Conservation (phyloP, 2,113 vertebrate genomes). For the Cisticola juncidis region DNA sequence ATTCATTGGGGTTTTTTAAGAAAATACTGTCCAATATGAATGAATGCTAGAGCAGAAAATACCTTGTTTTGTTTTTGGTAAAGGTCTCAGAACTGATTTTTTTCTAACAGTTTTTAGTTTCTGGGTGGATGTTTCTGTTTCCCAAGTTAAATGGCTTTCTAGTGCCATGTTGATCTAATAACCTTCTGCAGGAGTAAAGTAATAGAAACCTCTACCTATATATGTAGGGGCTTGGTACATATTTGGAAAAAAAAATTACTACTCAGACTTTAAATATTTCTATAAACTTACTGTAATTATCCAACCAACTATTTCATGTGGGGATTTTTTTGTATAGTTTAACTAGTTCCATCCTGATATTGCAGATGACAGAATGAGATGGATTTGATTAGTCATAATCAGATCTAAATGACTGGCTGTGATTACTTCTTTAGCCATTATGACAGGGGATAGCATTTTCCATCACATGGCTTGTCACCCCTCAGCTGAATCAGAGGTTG, state of each 20-base stretch:
- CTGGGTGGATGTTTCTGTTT: not conserved
- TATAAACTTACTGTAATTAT: not conserved
- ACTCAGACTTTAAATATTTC: not conserved
- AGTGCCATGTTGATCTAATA: not conserved
- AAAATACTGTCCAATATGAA: not conserved
- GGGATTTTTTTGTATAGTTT: not conserved
- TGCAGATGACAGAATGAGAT: not conserved
- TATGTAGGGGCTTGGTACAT: not conserved
- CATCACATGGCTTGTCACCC: fast-evolving
- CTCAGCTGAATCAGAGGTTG: not conserved
- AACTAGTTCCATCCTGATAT: not conserved
- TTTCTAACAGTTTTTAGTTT: not conserved
- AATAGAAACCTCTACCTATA: not conserved
- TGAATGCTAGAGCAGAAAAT: not conserved
- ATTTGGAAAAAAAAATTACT: not conserved
- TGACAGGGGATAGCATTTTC: not conserved
- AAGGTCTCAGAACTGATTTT: not conserved
- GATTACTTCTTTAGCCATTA: not conserved
- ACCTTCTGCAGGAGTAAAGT: not conserved
- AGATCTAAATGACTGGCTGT: not conserved
- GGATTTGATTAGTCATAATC: not conserved
- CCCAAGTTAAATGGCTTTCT: not conserved
- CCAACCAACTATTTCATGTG: not conserved
- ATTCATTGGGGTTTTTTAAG: not conserved
- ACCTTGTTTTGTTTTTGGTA: not conserved